Evolutionary conservation across 2,888 invertebrate species (phyloP), one percentile per base, ranked within the genome.

Genomic region (Geophilus truncorum): DNA sequence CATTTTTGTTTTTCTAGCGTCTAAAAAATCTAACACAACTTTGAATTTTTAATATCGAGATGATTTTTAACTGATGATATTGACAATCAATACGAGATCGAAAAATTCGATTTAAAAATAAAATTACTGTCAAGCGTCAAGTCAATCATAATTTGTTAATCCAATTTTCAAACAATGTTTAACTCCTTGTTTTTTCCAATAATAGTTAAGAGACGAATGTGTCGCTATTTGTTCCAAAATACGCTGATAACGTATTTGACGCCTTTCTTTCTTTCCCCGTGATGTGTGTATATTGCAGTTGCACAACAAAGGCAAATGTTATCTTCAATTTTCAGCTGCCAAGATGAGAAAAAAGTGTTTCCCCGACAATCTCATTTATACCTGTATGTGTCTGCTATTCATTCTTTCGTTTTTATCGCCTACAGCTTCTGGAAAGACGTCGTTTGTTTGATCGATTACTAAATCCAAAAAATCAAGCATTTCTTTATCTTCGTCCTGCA

Each of bases 381-480:
- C 62, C 62, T 62, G 62, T 62, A 62, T 28, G 25, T 62, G 25
- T 62, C 25, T 62, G 62, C 23, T 62, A 62, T 62, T 15, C 62
- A 62, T 62, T 62, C 62, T 23, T 62, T 62, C 62, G 15, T 62
- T 62, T 62, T 62, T 62, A 62, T 62, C 62, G 62, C 62, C 62
- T 62, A 15, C 62, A 25, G 62, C 62, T 23, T 62, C 62, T 62
- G 62, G 62, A 25, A 62, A 62, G 62, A 23, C 62, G 62, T 62
- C 62, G 62, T 62, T 62, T 62, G 62, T 62, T 62, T 62, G 62
- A 62, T 62, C 62, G 62, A 62, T 62, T 62, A 62, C 25, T 62
- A 62, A 62, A 62, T 62, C 62, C 62, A 62, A 62, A 62, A 62
- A 28, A 62, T 62, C 62, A 62, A 62, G 62, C 62, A 62, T 62